Evolutionary conservation across 2,888 invertebrate species (phyloP).

Genomic region (Sphecodes monilicornis): DNA sequence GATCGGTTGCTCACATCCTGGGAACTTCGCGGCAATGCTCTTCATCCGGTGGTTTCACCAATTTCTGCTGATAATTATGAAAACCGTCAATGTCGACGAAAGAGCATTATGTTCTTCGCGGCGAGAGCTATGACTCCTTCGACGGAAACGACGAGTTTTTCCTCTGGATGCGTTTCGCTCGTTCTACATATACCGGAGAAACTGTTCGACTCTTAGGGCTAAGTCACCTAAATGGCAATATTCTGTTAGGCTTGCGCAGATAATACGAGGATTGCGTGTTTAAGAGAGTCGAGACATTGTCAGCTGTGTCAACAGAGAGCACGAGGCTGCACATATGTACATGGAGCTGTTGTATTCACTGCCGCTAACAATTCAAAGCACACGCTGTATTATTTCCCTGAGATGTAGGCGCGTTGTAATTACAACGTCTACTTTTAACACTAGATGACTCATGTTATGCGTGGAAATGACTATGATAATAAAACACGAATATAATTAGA

Average conservation of each 20-base stretch:
- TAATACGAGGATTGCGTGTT: background rate
- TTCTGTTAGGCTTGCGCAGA: background rate
- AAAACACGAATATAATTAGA: too few species aligned
- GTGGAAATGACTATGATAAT: too few species aligned
- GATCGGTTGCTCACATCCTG: constrained; percentile 39
- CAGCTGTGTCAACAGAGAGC: constrained; percentile 42
- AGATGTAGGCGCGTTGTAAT: too few species aligned
- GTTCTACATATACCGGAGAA: background rate
- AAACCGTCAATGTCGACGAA: constrained; percentile 38
- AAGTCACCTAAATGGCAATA: constrained; percentile 10
- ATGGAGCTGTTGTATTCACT: background rate
- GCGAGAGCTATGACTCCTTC: constrained; percentile 39
- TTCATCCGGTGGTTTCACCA: constrained; percentile 40
- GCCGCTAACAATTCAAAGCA: too few species aligned
- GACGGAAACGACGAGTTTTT: constrained; percentile 10
- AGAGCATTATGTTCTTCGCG: constrained; percentile 1
- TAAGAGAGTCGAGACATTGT: constrained; percentile 25
- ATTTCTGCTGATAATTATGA: constrained; percentile 64
- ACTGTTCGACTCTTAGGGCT: background rate
- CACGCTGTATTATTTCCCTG: too few species aligned
- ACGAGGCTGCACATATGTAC: background rate
- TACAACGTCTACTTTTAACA: too few species aligned
- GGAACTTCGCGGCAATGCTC: constrained; percentile 44
- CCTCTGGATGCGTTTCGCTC: too few species aligned
- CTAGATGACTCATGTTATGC: too few species aligned